Evolutionary conservation across 2,797 vertebrate species (phyloP).

Genomic region (Hemibagrus guttatus): DNA sequence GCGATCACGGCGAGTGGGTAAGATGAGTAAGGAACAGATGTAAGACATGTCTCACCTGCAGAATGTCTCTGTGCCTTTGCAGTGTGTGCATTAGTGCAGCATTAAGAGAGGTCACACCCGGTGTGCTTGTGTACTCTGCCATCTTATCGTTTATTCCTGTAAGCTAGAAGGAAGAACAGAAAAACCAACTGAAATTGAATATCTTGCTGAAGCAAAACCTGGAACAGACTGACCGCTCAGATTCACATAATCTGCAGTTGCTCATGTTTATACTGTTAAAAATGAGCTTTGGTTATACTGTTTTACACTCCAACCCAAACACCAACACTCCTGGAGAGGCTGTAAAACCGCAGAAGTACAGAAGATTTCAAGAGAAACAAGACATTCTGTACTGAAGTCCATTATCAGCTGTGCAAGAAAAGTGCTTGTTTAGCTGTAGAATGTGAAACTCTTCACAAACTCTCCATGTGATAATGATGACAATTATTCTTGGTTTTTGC

Average conservation of each 20-base stretch:
- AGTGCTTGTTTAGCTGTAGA: background rate
- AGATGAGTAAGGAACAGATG: background rate
- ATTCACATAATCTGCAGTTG: background rate
- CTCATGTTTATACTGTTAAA: background rate
- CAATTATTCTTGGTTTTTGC: background rate
- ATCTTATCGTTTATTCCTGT: constrained; percentile 96
- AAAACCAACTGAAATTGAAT: background rate
- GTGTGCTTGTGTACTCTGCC: constrained; percentile 91
- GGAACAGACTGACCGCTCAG: background rate
- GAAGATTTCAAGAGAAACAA: background rate
- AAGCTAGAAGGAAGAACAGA: constrained; percentile 72
- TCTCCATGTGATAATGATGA: background rate
- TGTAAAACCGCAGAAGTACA: background rate
- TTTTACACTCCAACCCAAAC: background rate
- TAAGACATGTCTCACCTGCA: constrained; percentile 80
- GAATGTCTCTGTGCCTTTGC: constrained; percentile 93
- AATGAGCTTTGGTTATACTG: background rate
- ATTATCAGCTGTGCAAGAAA: background rate
- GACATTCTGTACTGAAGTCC: background rate
- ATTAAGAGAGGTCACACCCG: constrained; percentile 89
- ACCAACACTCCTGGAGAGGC: background rate
- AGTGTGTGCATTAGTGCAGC: constrained; percentile 96
- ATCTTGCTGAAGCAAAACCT: background rate
- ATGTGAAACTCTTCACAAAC: background rate
- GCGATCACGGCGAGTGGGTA: background rate